These are phyloP conservation scores for Chaitophorus viminalis DNA, from an alignment of 2,888 invertebrate genomes.

Conservation along the genomic window DNA sequence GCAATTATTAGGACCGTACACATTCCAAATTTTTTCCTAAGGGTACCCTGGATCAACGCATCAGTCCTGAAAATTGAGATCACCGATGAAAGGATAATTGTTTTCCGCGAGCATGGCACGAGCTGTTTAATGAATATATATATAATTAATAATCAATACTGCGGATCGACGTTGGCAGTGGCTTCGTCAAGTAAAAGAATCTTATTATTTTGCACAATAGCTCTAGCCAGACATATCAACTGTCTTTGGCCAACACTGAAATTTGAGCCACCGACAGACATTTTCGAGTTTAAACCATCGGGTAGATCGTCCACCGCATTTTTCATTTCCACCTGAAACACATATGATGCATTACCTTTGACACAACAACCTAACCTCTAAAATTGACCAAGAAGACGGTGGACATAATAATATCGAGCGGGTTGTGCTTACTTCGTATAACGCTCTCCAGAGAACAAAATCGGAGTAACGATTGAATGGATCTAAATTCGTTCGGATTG, in stretches of 20 bases:
- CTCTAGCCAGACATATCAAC: constrained; percentile 88
- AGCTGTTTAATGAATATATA: background rate
- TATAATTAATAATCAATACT: constrained; percentile 68
- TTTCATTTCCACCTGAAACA: constrained; percentile 78
- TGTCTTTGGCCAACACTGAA: constrained; percentile 93
- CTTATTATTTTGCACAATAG: constrained; percentile 83
- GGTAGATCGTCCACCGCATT: constrained; percentile 72
- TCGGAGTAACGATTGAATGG: constrained; percentile 86
- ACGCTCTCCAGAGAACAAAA: constrained; percentile 81
- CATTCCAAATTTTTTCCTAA: constrained; percentile 79
- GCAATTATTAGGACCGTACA: constrained; percentile 93
- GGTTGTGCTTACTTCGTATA: constrained; percentile 76
- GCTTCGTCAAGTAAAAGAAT: constrained; percentile 92
- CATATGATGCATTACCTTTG: background rate
- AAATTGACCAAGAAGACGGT: no score
- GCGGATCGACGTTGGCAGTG: constrained; percentile 93
- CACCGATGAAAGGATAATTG: background rate
- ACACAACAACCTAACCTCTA: no score
- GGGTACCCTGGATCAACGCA: constrained; percentile 83
- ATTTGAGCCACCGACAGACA: constrained; percentile 82
- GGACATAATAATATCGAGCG: no score
- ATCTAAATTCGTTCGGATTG: constrained; percentile 88
- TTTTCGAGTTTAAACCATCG: constrained; percentile 75
- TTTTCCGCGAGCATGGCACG: background rate
- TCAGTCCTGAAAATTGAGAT: constrained; percentile 74